A percentile compares a stretch with the other conserved stretches of the same genome.
These are phyloP conservation scores for Brachyalestes nurse DNA, from an alignment of 2,797 vertebrate genomes.

Conservation along the genomic window DNA sequence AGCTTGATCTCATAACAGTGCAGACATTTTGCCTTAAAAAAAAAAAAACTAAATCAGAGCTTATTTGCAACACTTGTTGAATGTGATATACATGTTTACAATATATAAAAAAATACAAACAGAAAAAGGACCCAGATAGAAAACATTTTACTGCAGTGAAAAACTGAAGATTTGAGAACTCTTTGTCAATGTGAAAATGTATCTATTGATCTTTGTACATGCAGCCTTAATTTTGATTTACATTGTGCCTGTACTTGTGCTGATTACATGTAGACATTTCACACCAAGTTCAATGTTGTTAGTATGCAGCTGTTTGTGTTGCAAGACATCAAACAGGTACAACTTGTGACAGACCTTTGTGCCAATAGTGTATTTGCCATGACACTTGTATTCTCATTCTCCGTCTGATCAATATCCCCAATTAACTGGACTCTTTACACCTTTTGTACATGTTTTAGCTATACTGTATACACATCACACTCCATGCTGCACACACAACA, in stretches of 20 bases:
- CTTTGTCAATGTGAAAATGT: constrained; percentile 10
- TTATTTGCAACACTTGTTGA: constrained; percentile 28
- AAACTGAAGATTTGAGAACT: constrained; percentile 17
- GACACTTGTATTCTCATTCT: neutral
- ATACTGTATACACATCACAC: neutral
- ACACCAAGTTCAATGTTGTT: neutral
- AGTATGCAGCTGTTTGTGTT: neutral
- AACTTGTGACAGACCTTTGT: neutral
- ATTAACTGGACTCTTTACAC: neutral
- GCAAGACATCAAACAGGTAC: neutral
- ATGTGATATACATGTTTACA: constrained; percentile 57
- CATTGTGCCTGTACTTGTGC: constrained; percentile 32
- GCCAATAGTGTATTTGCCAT: neutral
- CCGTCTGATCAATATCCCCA: neutral
- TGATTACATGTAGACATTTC: constrained; percentile 5
- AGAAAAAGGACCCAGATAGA: neutral
- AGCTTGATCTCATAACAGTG: neutral
- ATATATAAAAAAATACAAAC: neutral
- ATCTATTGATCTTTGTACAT: constrained; percentile 12
- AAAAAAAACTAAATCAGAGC: neutral
- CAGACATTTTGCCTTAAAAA: neutral
- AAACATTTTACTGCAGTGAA: constrained; percentile 22
- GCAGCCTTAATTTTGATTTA: constrained; percentile 23
- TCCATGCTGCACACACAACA: neutral
- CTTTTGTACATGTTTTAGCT: neutral